Evolutionary conservation across 2,113 vertebrate species (phyloP).

Genomic region (Synchiropus splendidus): DNA sequence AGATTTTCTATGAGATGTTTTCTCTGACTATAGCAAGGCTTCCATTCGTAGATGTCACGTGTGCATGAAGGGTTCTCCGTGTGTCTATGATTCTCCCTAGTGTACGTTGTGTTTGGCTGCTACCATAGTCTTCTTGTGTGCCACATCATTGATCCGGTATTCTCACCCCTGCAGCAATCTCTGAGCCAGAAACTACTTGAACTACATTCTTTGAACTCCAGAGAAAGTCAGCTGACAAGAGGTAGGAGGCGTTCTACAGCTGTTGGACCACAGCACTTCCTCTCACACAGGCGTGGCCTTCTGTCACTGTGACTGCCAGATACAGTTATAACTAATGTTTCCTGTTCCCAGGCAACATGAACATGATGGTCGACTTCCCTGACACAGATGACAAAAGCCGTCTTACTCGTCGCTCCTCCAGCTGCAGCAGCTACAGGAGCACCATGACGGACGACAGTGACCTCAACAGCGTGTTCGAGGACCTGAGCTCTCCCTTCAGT

Average conservation of each 20-base stretch:
- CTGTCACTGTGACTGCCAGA: background rate
- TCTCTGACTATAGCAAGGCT: too few species aligned
- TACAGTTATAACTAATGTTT: background rate
- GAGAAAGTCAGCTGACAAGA: slow-evolving; percentile 75
- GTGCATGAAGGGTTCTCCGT: too few species aligned
- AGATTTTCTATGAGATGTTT: too few species aligned
- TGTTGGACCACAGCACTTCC: slow-evolving; percentile 52
- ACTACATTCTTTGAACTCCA: slow-evolving; percentile 71
- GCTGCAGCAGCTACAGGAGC: slow-evolving; percentile 83
- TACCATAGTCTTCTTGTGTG: too few species aligned
- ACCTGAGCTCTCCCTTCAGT: slow-evolving; percentile 61
- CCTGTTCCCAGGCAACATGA: too few species aligned
- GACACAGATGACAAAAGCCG: background rate
- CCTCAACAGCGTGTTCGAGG: slow-evolving; percentile 67
- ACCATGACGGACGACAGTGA: slow-evolving; percentile 77
- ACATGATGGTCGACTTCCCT: too few species aligned
- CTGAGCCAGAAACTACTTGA: slow-evolving; percentile 78
- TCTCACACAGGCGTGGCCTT: slow-evolving; percentile 19
- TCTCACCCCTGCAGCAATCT: slow-evolving; percentile 71
- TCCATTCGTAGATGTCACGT: too few species aligned
- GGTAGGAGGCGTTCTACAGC: slow-evolving; percentile 66
- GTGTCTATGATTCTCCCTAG: too few species aligned
- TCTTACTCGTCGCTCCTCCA: slow-evolving; percentile 69
- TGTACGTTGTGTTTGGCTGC: too few species aligned
- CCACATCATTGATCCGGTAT: too few species aligned